Evolutionary conservation across 2,888 invertebrate genomes (phyloP), one percentile per base, ranked within the genome.

Genomic region (Ormyrus thymus): DNA sequence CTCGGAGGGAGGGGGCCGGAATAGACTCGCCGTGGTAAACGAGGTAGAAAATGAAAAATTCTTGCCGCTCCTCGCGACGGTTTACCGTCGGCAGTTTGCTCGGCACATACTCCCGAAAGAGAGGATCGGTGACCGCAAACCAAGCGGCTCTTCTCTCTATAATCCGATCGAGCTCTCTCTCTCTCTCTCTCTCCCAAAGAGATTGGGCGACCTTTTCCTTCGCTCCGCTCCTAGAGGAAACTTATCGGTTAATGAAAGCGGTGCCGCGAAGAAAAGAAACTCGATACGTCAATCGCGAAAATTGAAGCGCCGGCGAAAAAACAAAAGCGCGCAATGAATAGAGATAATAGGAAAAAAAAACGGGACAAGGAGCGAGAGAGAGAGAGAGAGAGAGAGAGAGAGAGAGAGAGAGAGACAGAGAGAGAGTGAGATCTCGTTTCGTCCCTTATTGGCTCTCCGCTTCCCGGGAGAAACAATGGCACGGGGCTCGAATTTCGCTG

Each of bases 401-500:
- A 74, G 65, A 53, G 11, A 50, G 13, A 11, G 0, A 29, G 56
- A 1, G 58, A 9, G 56, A 3, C n/a, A n/a, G 13, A 55, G 72
- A 9, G 43, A 48, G 78, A 78, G 78, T 79, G 79, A 81, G 80
- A 81, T 81, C 75, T 76, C 83, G 87, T 86, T 85, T 87, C 87
- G 83, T 80, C 83, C 80, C 82, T 72, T 71, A 75, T 79, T 79
- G 77, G 51, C 62, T 76, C 48, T 45, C 55, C 71, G 10, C 77
- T 72, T 78, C 72, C 72, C 78, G 58, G 53, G 78, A 53, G 88
- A 89, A 87, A 89, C 89, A 90, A 90, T 89, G 84, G 86, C 77
- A 86, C 88, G 86, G 29, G 29, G 88, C 88, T 90, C 89, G 85
- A 89, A 90, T 89, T 89, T 90, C 89, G 90, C 90, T 90, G 90